Evolutionary conservation across 2,888 invertebrate genomes (phyloP).

Genomic region (Sphecodes monilicornis): DNA sequence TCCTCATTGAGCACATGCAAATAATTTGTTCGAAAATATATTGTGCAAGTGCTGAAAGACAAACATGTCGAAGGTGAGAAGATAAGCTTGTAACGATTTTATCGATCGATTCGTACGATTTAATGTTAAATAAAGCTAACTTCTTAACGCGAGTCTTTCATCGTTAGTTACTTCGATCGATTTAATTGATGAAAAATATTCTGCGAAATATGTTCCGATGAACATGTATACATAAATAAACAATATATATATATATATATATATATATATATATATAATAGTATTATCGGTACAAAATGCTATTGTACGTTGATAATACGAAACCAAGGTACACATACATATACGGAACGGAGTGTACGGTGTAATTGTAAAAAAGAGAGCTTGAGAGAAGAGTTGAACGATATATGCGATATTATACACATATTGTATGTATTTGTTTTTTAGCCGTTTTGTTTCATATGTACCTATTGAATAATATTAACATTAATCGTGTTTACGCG

Average conservation of each 20-base stretch:
- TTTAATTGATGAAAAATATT: background rate
- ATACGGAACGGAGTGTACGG: background rate
- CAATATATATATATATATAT: background rate
- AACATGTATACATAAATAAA: background rate
- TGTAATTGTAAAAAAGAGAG: slow-evolving; percentile 9
- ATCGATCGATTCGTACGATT: slow-evolving; percentile 6
- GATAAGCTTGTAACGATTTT: background rate
- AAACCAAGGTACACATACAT: background rate
- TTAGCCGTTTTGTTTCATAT: slow-evolving; percentile 1
- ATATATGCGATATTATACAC: slow-evolving; percentile 6
- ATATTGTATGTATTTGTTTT: slow-evolving; percentile 12
- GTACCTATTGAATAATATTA: slow-evolving; percentile 7
- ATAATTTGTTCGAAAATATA: background rate
- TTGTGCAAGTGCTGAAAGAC: background rate
- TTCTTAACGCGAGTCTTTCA: background rate
- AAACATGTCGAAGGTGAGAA: background rate
- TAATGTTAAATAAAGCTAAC: background rate
- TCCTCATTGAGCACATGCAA: background rate
- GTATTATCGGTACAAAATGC: background rate
- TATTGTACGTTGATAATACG: background rate
- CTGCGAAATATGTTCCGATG: background rate
- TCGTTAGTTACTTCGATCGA: background rate
- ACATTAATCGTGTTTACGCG: background rate
- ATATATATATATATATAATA: background rate
- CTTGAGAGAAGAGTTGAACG: slow-evolving; percentile 4